Evolutionary conservation across 2,113 vertebrate species (phyloP), one percentile per base, ranked within the genome.

Genomic region (Drymodes brunneopygia): DNA sequence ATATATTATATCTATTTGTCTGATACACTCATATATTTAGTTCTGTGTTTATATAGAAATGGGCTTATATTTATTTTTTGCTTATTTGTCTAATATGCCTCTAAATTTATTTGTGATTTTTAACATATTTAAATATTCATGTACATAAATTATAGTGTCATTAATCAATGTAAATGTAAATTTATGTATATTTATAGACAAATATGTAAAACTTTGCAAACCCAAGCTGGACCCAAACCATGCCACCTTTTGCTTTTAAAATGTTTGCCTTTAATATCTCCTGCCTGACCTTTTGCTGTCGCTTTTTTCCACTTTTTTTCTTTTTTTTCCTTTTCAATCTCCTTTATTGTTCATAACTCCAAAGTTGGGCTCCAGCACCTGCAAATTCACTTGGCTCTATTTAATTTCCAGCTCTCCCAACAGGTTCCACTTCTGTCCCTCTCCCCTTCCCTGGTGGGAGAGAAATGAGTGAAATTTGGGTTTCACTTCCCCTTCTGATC

Each of bases 211-310:
- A 92, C 48, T 67, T 71, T 15, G 2, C 19, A 84, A 91, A 61
- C 10, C 64, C 4, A 5, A 40, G 56, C 51, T 4, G 8, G 65
- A 77, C 61, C 71, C 60, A 57, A 92, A 12, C 7, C 10, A 4
- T 0, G 2, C 18, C 62, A 53, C 84, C 77, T 90, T 78, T 81
- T 70, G 31, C 81, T 93, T 81, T 87, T 36, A 53, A 75, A 80
- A 82, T 95, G 56, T 96, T 96, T 96, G 83, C 77, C 85, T 95
- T 96, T 91, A 95, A 91, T 94, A 91, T 96, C 72, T 96, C 80
- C 60, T 21, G 74, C 67, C 74, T 95, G 93, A 96, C 94, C 94
- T 95, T 96, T 94, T 13, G 9, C 96, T 85, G 62, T 15, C 0
- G 17, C 2, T 67, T 90, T 90, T 78, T 79, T 64, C 18, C n/a